Percentiles rank a stretch among this genome's conserved stretches.
These are phyloP conservation scores for Gerris lacustris DNA, from an alignment of 2,888 invertebrate species.

Conservation along the genomic window DNA sequence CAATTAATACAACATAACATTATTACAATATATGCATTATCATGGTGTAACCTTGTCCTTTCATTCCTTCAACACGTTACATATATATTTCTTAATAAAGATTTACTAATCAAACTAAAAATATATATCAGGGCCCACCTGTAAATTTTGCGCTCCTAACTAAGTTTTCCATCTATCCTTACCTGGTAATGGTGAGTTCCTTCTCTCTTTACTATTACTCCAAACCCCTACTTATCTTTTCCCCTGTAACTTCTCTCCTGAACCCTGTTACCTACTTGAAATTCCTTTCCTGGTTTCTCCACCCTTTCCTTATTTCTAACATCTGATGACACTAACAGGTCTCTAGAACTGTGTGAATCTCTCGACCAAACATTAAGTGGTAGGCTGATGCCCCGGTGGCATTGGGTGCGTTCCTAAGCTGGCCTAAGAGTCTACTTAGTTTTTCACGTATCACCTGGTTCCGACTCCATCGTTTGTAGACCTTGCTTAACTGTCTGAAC, in stretches of 20 bases:
- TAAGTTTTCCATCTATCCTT: neutral
- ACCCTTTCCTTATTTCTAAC: neutral
- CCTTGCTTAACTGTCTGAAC: slow-evolving; percentile 4
- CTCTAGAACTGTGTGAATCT: neutral
- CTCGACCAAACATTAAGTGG: neutral
- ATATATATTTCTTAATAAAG: no score
- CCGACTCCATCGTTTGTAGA: neutral
- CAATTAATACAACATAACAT: no score
- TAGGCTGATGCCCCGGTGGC: neutral
- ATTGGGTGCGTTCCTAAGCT: neutral
- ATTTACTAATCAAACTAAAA: no score
- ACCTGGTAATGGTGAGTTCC: neutral
- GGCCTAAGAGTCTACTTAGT: neutral
- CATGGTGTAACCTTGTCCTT: no score
- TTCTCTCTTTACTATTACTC: neutral
- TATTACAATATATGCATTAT: no score
- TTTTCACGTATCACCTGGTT: neutral
- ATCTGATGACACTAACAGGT: neutral
- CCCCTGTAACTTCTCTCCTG: neutral
- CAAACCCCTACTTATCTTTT: neutral
- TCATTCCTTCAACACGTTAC: no score
- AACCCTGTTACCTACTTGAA: neutral
- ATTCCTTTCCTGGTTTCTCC: neutral
- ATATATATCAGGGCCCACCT: neutral
- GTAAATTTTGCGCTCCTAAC: neutral